Percentiles rank a stretch among this genome's conserved stretches.
These are phyloP conservation scores for Carlito syrichta DNA, from an alignment of 2,113 vertebrate species.

Conservation along the genomic window DNA sequence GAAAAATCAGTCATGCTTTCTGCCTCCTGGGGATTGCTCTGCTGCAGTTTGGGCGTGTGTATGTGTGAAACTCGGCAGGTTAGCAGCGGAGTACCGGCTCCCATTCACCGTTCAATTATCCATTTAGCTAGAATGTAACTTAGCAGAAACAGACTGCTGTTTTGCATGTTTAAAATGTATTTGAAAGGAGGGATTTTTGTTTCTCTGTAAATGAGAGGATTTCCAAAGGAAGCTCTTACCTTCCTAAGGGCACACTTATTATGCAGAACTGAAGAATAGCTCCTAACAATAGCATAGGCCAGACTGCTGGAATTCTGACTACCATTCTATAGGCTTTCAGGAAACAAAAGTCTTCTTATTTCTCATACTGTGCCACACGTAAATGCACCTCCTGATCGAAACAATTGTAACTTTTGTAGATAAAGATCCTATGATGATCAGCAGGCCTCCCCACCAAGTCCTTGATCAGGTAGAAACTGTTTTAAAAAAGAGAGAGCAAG, in stretches of 20 bases:
- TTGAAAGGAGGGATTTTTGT: constrained; percentile 46
- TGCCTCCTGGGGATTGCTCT: constrained; percentile 56
- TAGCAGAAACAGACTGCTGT: constrained; percentile 65
- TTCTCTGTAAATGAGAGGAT: constrained; percentile 52
- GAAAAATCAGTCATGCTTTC: constrained; percentile 65
- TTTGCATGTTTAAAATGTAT: constrained; percentile 57
- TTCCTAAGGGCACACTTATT: constrained; percentile 30
- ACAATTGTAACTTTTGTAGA: neutral
- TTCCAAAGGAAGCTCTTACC: constrained; percentile 13
- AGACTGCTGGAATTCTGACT: constrained; percentile 18
- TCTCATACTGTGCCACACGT: neutral
- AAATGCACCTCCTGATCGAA: neutral
- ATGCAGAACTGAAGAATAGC: constrained; percentile 15
- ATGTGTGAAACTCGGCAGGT: constrained; percentile 28
- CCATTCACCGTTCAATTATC: constrained; percentile 65
- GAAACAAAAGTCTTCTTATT: neutral
- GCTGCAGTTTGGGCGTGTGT: constrained; percentile 2
- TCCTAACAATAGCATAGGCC: constrained; percentile 13
- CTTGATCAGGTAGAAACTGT: neutral
- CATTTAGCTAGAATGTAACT: constrained; percentile 68
- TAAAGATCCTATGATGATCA: neutral
- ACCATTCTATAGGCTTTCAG: neutral
- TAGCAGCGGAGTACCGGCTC: constrained; percentile 53
- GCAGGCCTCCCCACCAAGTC: neutral
- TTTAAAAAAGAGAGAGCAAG: neutral